Evolutionary conservation across 2,113 vertebrate species (phyloP).

Genomic region (Solea senegalensis): DNA sequence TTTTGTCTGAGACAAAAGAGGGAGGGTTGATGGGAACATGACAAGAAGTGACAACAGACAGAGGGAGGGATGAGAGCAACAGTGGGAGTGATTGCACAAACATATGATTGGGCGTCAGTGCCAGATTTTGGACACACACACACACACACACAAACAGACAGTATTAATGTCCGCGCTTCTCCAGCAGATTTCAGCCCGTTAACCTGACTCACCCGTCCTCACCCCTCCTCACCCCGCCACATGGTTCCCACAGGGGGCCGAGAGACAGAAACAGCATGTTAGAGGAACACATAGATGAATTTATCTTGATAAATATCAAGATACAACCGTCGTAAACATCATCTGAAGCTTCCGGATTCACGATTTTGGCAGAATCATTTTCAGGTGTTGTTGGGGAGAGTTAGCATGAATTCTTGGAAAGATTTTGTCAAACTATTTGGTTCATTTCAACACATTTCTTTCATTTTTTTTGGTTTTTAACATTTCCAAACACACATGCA

Average conservation of each 20-base stretch:
- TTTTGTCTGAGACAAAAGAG: constrained; percentile 18
- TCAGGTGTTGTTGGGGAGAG: too few species aligned
- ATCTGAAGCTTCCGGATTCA: too few species aligned
- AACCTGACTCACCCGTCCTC: constrained; percentile 57
- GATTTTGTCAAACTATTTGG: too few species aligned
- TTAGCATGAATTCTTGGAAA: too few species aligned
- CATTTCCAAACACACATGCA: too few species aligned
- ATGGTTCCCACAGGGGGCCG: constrained; percentile 41
- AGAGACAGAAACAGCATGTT: constrained; percentile 18
- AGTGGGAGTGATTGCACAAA: constrained; percentile 55
- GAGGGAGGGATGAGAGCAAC: constrained; percentile 26
- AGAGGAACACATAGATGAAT: background rate
- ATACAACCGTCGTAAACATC: too few species aligned
- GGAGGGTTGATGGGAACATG: constrained; percentile 33
- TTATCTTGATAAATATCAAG: too few species aligned
- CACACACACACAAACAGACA: background rate
- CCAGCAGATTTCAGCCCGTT: constrained; percentile 60
- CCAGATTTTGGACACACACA: constrained; percentile 36
- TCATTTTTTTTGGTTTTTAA: too few species aligned
- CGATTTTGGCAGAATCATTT: too few species aligned
- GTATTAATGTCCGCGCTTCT: constrained; percentile 37
- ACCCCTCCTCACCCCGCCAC: constrained; percentile 60
- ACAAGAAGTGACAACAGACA: constrained; percentile 49
- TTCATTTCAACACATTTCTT: too few species aligned
- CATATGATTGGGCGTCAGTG: constrained; percentile 60